Evolutionary conservation across 92 coral and sea anemone genomes (phyloP).

Genomic region (Parazoanthus swiftii): DNA sequence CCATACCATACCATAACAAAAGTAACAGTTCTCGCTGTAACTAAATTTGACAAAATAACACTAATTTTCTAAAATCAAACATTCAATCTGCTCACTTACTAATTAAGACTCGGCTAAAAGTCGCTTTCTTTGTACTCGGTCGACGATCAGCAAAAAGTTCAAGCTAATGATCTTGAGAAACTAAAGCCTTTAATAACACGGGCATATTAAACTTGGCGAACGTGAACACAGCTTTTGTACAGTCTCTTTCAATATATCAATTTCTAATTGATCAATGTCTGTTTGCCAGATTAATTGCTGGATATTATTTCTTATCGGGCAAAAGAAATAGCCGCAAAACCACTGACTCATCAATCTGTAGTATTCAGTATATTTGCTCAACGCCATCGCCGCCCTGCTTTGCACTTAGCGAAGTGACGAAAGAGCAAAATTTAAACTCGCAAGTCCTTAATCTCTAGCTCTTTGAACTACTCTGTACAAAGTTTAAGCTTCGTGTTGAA

Average conservation of each 20-base stretch:
- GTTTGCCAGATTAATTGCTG: not conserved
- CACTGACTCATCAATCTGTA: not conserved
- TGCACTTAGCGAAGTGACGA: not conserved
- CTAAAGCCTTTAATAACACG: slow-evolving; percentile 1
- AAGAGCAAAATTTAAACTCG: not conserved
- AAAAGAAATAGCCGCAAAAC: not conserved
- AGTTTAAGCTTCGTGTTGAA: no score
- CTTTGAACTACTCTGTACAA: not conserved
- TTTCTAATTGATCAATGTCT: slow-evolving; percentile 27
- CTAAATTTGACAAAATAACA: not conserved
- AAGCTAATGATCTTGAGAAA: slow-evolving; percentile 20
- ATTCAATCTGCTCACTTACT: not conserved
- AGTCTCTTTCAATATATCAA: not conserved
- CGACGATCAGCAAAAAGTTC: not conserved
- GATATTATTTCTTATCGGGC: not conserved
- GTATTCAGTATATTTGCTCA: no score
- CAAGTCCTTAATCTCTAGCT: not conserved
- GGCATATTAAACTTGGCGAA: not conserved
- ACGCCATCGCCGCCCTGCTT: not conserved
- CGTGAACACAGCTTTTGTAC: not conserved
- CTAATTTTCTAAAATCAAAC: slow-evolving; percentile 10
- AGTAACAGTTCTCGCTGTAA: not conserved
- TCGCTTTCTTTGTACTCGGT: not conserved
- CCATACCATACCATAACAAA: not conserved
- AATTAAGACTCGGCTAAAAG: not conserved